A percentile compares a stretch with the other conserved stretches of the same genome.
Evolutionary conservation across 2,113 vertebrate species (phyloP).

Genomic region (Cyphomyrus discorhynchus): DNA sequence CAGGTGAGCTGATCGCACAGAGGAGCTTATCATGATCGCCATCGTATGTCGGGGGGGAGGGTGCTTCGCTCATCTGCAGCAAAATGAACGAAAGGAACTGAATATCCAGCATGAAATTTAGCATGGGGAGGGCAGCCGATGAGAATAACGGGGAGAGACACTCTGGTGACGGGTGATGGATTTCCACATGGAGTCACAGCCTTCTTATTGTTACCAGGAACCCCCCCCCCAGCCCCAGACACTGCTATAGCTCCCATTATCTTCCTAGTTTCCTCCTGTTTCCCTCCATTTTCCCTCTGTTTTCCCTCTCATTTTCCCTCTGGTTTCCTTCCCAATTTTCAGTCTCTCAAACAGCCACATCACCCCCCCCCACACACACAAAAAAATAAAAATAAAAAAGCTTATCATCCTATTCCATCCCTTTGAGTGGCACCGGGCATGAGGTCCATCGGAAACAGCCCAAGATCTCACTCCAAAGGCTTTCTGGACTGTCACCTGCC

Average conservation of each 20-base stretch:
- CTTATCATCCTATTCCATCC: neutral
- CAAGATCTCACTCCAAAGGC: neutral
- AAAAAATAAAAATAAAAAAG: neutral
- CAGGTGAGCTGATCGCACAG: neutral
- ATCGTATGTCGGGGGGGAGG: slow-evolving; percentile 1
- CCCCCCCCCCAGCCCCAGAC: neutral
- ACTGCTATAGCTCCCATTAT: slow-evolving; percentile 4
- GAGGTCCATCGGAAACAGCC: neutral
- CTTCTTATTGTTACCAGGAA: neutral
- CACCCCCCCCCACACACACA: neutral
- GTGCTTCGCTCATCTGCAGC: slow-evolving; percentile 4
- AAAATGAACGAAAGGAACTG: slow-evolving; percentile 15
- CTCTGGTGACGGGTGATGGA: neutral
- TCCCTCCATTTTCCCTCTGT: neutral
- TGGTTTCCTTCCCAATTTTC: neutral
- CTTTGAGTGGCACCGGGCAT: neutral
- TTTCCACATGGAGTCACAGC: neutral
- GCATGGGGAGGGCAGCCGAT: neutral
- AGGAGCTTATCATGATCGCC: slow-evolving; percentile 8
- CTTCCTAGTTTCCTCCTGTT: slow-evolving; percentile 9
- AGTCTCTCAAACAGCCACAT: slow-evolving; percentile 12
- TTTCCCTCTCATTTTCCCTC: neutral
- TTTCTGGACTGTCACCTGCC: slow-evolving; percentile 15
- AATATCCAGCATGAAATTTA: slow-evolving; percentile 11
- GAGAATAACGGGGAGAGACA: slow-evolving; percentile 14